Base-by-base conservation (phyloP, 1,140 invertebrate genomes). In the Zaprionus africanus region DNA sequence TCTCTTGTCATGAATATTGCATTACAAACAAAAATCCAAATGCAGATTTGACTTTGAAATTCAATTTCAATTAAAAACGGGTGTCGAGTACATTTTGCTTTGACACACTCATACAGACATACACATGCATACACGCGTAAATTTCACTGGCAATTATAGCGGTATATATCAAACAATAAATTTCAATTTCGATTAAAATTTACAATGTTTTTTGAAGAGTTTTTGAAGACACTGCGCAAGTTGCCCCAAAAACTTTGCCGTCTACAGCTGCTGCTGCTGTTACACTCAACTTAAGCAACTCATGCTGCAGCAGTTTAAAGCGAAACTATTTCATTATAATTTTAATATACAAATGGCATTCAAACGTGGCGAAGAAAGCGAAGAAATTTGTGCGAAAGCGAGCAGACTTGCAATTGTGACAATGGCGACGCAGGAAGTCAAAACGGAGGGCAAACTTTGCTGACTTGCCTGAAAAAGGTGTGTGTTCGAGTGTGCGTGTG, bases 261-360 rank as follows among this genome's bases (percentile, higher is more conserved):
- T 31, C 34, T 38, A 22, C 49, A 6, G 22, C 43, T 51, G 46
- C 19, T n/a, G 19, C 22, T 41, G 15, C 6, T n/a, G 5, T 4
- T 54, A 15, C 53, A 26, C 13, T 28, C 15, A 54, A 43, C 41
- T 43, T 17, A 17, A 46, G n/a, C n/a, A 46, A 41, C 38, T 41
- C 38, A n/a, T n/a, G 15, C n/a, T n/a, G 38, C 15, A 46, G 41
- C 17, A 9, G n/a, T 41, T 56, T 56, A 65, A 65, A 26, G 15
- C 24, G 56, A 57, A 74, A 74, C 65, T 74, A 62, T 74, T 74
- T 61, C 58, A 69, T 74, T 74, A 61, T 31, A 62, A 57, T 43
- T 74, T 69, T 61, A 69, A 69, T 56, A 61, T 36, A 28, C 71
- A 62, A 69, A 57, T 62, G 58, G 17, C 65, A 65, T 28, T 49